Evolutionary conservation across 1,140 invertebrate species (phyloP).

Genomic region (Drosophila seguyi): DNA sequence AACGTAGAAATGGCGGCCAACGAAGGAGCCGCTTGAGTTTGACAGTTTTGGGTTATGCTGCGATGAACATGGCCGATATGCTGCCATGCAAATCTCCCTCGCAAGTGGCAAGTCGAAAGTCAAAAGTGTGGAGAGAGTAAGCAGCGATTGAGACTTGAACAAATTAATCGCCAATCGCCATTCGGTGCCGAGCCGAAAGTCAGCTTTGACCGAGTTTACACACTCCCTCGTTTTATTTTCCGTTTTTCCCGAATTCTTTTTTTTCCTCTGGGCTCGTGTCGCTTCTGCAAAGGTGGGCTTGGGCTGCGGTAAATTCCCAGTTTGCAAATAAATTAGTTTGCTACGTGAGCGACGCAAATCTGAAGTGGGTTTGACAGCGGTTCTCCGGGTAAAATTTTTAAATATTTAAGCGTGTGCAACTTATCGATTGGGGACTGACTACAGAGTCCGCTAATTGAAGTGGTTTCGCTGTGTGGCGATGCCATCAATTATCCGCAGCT

Average conservation of each 20-base stretch:
- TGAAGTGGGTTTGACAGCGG: conserved; percentile 79
- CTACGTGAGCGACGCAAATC: conserved; percentile 77
- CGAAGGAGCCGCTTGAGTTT: conserved; percentile 64
- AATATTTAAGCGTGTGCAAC: conserved; percentile 73
- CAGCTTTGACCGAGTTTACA: conserved; percentile 56
- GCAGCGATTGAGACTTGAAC: conserved; percentile 73
- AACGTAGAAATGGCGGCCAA: conserved; percentile 14
- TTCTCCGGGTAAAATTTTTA: conserved; percentile 47
- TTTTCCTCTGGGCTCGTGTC: neutral
- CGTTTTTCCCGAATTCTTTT: neutral
- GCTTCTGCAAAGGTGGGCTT: conserved; percentile 21
- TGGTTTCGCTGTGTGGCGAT: conserved; percentile 52
- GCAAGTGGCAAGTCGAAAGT: conserved; percentile 37
- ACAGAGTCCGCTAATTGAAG: conserved; percentile 70
- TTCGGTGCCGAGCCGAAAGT: conserved; percentile 32
- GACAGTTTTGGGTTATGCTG: conserved; percentile 80
- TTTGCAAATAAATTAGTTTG: conserved; percentile 81
- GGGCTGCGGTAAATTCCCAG: conserved; percentile 63
- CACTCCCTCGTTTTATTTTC: conserved; percentile 5
- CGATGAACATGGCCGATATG: conserved; percentile 74
- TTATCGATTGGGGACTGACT: conserved; percentile 65
- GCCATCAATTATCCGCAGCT: conserved; percentile 72
- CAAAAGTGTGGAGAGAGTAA: conserved; percentile 28
- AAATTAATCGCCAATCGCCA: conserved; percentile 79
- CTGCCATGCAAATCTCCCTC: conserved; percentile 66